A percentile compares a stretch with the other conserved stretches of the same genome.
These are phyloP conservation scores for Noctua janthina DNA, from an alignment of 2,888 invertebrate genomes.

Conservation along the genomic window DNA sequence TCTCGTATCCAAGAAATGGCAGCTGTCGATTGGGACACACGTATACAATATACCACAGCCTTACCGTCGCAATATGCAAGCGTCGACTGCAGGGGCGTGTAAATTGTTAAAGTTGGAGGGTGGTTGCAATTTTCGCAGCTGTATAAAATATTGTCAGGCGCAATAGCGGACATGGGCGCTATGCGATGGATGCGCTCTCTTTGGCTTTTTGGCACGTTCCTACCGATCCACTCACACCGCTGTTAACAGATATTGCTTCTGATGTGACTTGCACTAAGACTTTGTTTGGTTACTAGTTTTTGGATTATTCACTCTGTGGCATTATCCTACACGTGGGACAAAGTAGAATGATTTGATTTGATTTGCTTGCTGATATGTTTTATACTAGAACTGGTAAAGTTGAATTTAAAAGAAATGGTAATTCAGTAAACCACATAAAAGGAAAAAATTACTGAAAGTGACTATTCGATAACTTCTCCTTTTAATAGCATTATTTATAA, in stretches of 20 bases:
- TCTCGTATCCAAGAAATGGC: neutral
- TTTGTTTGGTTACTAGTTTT: neutral
- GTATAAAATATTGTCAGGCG: constrained; percentile 86
- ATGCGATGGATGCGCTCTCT: constrained; percentile 77
- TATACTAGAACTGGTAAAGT: neutral
- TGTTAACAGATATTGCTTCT: constrained; percentile 57
- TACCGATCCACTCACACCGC: constrained; percentile 34
- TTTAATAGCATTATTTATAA: neutral
- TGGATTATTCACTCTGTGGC: neutral
- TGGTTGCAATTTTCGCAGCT: constrained; percentile 86
- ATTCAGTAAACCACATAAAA: too few relatives aligned
- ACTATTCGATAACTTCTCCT: neutral
- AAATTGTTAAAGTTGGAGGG: constrained; percentile 87
- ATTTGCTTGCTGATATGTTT: neutral
- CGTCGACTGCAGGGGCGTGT: constrained; percentile 76
- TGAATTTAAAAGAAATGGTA: neutral
- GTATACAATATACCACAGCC: constrained; percentile 62
- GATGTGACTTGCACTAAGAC: constrained; percentile 28
- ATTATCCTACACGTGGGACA: neutral
- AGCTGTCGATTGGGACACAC: constrained; percentile 15
- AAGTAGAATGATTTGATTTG: neutral
- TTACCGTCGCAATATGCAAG: constrained; percentile 76
- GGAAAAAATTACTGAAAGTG: neutral
- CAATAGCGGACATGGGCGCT: constrained; percentile 73
- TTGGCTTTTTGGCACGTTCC: constrained; percentile 83